Evolutionary conservation across 23 tunicate genomes (phyloP), one percentile per base, ranked within the genome.

Genomic region (Styela plicata): DNA sequence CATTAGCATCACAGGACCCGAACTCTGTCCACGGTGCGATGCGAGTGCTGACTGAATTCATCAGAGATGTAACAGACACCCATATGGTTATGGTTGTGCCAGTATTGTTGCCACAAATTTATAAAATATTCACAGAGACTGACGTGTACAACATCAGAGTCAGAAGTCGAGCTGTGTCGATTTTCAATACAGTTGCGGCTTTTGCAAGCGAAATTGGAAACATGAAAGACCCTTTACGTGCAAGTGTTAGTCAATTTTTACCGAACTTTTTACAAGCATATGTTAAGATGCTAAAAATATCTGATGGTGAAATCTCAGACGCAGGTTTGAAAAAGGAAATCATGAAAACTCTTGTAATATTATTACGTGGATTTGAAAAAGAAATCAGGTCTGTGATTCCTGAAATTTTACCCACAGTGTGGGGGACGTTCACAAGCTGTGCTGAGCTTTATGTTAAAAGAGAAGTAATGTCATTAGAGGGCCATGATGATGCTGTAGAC

Each of bases 11-110:
- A 81, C 90, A 86, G 17, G 77, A 86, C 31, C 87, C 87, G 1
- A 34, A 83, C 64, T 34, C 62, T 65, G 97, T 86, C 24, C 97
- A 91, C 63, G 97, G 97, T 7, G 87, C 97, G 57, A 91, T 91
- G 97, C 69, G 97, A 23, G 97, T 91, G 69, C 65, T 91, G 37
- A 86, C 97, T 31, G 97, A 91, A 64, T 91, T 86, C 36, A 75
- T 89, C 63, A 65, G 90, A 69, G 97, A 91, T 31, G 34, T 91
- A 34, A 86, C 90, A 64, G 90, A 91, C 74, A 63, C 69, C 22
- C 88, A 91, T 26, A 91, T 91, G 66, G 36, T 82, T 2, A 78
- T 83, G 36, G 88, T 91, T 63, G 89, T 87, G 0, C 97, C 97
- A 19, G 78, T 83, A 35, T 74, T 91, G 52, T 65, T 91, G 36